Conservation (phyloP, 2,113 vertebrate species). For the Triplophysa tibetana region DNA sequence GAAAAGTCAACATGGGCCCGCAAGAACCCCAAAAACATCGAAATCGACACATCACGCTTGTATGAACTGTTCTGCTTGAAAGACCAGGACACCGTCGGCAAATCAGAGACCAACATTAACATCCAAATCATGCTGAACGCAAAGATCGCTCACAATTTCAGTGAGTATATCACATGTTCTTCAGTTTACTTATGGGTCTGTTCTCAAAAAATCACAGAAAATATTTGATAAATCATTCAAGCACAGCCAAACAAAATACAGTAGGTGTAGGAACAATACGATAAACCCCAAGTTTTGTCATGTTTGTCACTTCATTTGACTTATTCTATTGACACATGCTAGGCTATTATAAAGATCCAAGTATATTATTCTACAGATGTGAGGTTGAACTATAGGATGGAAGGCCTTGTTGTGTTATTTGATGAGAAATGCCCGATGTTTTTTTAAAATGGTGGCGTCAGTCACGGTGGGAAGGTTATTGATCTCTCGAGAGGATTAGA, state of each 20-base stretch:
- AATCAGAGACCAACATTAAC: slow-evolving; percentile 50
- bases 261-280: no score
- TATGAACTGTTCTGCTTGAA: slow-evolving; percentile 69
- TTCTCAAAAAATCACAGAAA: neutral
- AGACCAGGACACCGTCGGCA: slow-evolving; percentile 37
- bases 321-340: neutral
- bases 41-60: slow-evolving; percentile 66
- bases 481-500: slow-evolving; percentile 45
- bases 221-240: no score
- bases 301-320: no score
- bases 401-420: slow-evolving; percentile 11
- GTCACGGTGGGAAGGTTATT: slow-evolving; percentile 38
- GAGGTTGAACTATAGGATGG: neutral
- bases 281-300: no score
- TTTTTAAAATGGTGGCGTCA: slow-evolving; percentile 30
- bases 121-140: slow-evolving; percentile 74
- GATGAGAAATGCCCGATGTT: neutral
- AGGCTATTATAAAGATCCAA: neutral
- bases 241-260: no score
- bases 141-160: slow-evolving; percentile 78
- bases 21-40: slow-evolving; percentile 57
- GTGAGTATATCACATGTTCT: slow-evolving; percentile 65
- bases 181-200: neutral
- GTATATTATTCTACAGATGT: neutral
- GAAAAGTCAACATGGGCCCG: slow-evolving; percentile 77